These are phyloP conservation scores for Sapayoa aenigma DNA, from an alignment of 2,113 vertebrate genomes.

Conservation along the genomic window DNA sequence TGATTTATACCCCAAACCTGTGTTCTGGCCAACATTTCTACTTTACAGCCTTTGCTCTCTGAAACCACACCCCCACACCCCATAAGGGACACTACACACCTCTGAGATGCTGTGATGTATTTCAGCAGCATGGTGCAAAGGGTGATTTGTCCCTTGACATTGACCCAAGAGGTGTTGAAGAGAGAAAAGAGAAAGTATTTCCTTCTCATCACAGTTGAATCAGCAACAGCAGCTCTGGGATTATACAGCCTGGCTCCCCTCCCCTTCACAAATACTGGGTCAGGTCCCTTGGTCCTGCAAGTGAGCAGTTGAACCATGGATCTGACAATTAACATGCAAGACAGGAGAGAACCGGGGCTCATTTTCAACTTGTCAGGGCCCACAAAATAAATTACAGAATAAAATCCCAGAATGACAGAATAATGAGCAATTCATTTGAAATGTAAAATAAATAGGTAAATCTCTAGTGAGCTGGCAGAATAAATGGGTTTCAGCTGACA, in stretches of 20 bases:
- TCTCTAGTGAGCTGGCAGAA: constrained; percentile 69
- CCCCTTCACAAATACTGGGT: neutral
- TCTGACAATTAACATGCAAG: constrained; percentile 40
- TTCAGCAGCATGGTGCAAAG: neutral
- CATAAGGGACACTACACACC: neutral
- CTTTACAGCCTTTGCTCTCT: neutral
- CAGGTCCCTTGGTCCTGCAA: neutral
- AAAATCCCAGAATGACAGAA: constrained; percentile 69
- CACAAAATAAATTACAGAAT: constrained; percentile 71
- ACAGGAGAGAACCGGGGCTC: constrained; percentile 11
- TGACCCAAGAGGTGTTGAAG: neutral
- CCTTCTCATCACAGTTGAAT: neutral
- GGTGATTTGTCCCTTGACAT: neutral
- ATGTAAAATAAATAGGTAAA: constrained; percentile 79
- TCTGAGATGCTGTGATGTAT: neutral
- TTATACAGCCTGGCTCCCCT: neutral
- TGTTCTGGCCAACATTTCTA: neutral
- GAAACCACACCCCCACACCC: neutral
- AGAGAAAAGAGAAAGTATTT: neutral
- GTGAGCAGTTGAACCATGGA: neutral
- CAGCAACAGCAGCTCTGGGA: neutral
- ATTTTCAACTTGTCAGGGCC: constrained; percentile 63
- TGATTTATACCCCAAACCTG: neutral
- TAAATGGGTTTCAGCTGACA: constrained; percentile 73
- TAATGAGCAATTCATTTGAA: constrained; percentile 75